Evolutionary conservation across 1,140 invertebrate genomes (phyloP), one percentile per base, ranked within the genome.

Genomic region (Brachionus calyciflorus): DNA sequence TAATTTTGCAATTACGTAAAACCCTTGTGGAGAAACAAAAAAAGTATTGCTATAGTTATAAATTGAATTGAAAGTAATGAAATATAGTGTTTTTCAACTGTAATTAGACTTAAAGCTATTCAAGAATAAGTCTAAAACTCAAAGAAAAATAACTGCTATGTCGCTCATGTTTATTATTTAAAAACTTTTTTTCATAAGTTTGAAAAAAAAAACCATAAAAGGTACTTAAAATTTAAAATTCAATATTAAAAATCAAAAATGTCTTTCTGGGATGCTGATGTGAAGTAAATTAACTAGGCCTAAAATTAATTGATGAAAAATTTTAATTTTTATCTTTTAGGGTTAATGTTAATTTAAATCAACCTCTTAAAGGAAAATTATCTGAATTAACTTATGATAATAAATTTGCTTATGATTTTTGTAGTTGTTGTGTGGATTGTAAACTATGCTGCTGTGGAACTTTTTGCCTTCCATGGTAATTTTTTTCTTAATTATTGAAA

Each of bases 361-460:
- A 44, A 44, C 60, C 40, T 6, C 19, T 19, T 9, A 65, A 3
- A 26, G 51, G 40, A 12, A n/a, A 73, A 49, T 24, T 51, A 24
- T 73, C 69, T 40, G 46, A 73, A 12, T 51, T 73, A 33, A 33
- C 69, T n/a, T 51, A 73, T 53, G 46, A 73, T 30, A 41, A 73
- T 28, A 30, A 40, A 24, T 73, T 73, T 41, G 46, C 69, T 5
- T 51, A 73, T 41, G 46, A 41, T 24, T 73, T 73, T 49, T 73
- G 69, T 24, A 55, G 51, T 40, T 73, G 69, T 33, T 73, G 69
- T 55, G 46, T 40, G 2, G 51, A 73, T 30, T 37, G 46, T 33
- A 55, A 37, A 49, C 30, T 51, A 21, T 73, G 69, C 28, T 73
- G 69, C 14, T 73, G 44, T 28, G 69, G 46, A 19, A 73, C 69